Evolutionary conservation across 2,113 vertebrate species (phyloP).

Genomic region (Engraulis encrasicolus): DNA sequence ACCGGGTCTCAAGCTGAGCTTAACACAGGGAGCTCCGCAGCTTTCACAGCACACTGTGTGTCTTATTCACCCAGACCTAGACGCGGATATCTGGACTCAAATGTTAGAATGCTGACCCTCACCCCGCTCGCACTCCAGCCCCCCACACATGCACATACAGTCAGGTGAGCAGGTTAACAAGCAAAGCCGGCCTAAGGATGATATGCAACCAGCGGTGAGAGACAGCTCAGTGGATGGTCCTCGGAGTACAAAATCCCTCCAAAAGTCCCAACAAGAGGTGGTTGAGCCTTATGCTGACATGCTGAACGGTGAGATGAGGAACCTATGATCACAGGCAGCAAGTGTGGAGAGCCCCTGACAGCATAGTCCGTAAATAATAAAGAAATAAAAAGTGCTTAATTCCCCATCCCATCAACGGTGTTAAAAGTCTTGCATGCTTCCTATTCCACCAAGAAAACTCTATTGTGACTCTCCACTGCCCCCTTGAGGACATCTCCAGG

Average conservation of each 20-base stretch:
- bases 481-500: not conserved
- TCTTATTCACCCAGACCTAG: not conserved
- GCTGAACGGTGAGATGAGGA: not conserved
- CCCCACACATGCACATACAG: not conserved
- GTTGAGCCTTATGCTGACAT: no score
- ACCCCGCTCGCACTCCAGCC: not conserved
- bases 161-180: not conserved
- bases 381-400: not conserved
- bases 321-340: not conserved
- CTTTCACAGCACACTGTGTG: not conserved
- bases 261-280: no score
- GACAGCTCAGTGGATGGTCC: no score
- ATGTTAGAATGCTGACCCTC: not conserved
- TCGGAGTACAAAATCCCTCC: no score
- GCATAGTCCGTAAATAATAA: not conserved
- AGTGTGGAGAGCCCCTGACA: not conserved
- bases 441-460: constrained; percentile 30
- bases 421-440: not conserved
- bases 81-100: not conserved
- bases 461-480: constrained; percentile 18
- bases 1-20: not conserved
- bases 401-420: not conserved
- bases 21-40: not conserved
- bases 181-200: not conserved
- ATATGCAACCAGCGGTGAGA: no score